Percentiles rank a stretch among this genome's conserved stretches.
These are phyloP conservation scores for Pseudotriccus pelzelni DNA, from an alignment of 2,797 vertebrate species.

Conservation along the genomic window DNA sequence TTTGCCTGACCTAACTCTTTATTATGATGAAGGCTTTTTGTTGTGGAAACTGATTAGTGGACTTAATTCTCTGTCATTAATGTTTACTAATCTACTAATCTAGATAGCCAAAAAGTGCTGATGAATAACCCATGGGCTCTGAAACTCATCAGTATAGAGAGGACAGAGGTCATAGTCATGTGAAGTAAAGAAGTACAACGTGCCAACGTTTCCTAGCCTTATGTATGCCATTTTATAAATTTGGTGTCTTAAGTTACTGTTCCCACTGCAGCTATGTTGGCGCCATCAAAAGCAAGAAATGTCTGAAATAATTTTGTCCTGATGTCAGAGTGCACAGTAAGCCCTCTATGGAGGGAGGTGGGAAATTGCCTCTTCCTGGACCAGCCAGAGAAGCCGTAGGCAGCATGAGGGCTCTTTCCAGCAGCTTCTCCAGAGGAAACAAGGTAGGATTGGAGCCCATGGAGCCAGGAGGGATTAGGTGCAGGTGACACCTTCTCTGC, in stretches of 20 bases:
- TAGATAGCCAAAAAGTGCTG: background rate
- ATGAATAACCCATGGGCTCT: background rate
- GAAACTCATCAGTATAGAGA: background rate
- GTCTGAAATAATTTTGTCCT: background rate
- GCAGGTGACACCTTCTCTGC: rapidly evolving
- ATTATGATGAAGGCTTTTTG: background rate
- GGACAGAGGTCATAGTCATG: rapidly evolving
- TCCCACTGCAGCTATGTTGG: background rate
- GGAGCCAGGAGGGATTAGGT: background rate
- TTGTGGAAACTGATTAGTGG: background rate
- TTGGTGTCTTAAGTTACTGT: background rate
- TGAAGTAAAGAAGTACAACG: background rate
- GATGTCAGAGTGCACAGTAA: too few species aligned
- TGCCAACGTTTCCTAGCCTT: background rate
- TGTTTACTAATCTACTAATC: background rate
- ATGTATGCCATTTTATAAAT: background rate
- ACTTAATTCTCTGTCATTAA: background rate
- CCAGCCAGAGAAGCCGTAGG: background rate
- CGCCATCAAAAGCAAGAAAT: background rate
- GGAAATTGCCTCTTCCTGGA: background rate
- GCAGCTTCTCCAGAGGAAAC: background rate
- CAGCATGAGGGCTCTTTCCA: rapidly evolving
- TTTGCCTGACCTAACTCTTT: background rate
- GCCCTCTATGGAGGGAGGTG: background rate
- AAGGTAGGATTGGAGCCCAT: background rate